Conservation (phyloP, 2,113 vertebrate genomes). For the Alouatta palliata region DNA sequence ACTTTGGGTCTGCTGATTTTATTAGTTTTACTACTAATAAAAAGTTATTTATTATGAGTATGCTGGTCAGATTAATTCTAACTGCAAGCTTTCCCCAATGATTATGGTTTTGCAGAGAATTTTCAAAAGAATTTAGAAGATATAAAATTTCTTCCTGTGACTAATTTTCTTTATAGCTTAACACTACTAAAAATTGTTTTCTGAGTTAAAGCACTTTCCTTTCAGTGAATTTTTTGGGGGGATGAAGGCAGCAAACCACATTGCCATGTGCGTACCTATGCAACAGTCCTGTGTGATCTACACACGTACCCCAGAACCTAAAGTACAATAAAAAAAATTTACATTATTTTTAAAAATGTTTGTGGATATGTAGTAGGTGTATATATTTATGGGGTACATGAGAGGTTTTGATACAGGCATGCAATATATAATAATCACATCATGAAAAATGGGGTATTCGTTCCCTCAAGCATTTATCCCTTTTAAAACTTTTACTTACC, state of each 20-base stretch:
- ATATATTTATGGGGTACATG: too few species aligned
- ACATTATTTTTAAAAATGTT: too few species aligned
- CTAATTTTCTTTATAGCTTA: conserved; percentile 35
- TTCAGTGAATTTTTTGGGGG: conserved; percentile 29
- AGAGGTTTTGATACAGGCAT: too few species aligned
- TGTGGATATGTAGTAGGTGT: too few species aligned
- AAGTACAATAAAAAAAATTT: too few species aligned
- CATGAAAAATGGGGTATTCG: too few species aligned
- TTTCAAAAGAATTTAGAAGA: conserved; percentile 70
- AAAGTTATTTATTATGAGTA: conserved; percentile 51
- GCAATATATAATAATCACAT: too few species aligned
- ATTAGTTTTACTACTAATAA: conserved; percentile 76
- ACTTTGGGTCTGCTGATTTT: conserved; percentile 63
- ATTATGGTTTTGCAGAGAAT: conserved; percentile 50
- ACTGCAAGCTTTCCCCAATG: conserved; percentile 6
- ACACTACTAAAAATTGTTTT: conserved; percentile 68
- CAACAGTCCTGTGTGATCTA: too few species aligned
- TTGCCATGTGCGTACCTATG: too few species aligned
- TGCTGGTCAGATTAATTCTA: conserved; percentile 63
- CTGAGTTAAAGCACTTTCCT: conserved; percentile 59
- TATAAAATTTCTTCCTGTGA: conserved; percentile 76
- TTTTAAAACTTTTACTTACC: conserved; percentile 23
- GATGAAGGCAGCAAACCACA: too few species aligned
- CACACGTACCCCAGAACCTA: too few species aligned
- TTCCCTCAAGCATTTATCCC: neutral